Evolutionary conservation across 2,113 vertebrate genomes (phyloP).

Genomic region (Baryphthengus martii): DNA sequence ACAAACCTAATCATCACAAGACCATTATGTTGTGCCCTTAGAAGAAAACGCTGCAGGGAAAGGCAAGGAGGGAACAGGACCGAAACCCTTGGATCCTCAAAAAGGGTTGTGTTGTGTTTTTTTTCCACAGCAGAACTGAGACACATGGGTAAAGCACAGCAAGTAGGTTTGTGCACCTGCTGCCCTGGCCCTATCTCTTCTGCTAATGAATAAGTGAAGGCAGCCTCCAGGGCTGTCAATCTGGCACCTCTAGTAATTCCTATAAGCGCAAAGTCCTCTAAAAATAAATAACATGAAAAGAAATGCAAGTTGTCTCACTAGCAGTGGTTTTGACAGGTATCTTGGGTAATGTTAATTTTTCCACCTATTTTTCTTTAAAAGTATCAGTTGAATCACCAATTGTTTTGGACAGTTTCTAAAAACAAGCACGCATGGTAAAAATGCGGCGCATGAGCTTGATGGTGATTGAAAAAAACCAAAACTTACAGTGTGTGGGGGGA

Average conservation of each 20-base stretch:
- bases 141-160: background rate
- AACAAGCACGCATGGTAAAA: background rate
- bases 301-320: background rate
- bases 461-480: background rate
- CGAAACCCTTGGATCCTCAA: background rate
- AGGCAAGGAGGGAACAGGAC: background rate
- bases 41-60: constrained; percentile 8
- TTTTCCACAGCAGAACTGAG: background rate
- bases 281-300: constrained; percentile 27
- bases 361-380: background rate
- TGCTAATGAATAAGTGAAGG: constrained; percentile 13
- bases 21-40: background rate
- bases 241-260: background rate
- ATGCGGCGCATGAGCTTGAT: background rate
- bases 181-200: background rate
- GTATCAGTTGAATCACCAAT: background rate
- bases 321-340: constrained; percentile 4
- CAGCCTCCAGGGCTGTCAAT: constrained; percentile 39
- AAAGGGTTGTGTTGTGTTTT: background rate
- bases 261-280: background rate
- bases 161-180: background rate
- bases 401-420: constrained; percentile 1
- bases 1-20: background rate
- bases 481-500: too few relatives aligned
- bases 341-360: background rate